A percentile compares a stretch with the other conserved stretches of the same genome.
phyloP scores from a whole-genome alignment of 1,140 invertebrate species.

The Dufourea novaeangliae region DNA sequence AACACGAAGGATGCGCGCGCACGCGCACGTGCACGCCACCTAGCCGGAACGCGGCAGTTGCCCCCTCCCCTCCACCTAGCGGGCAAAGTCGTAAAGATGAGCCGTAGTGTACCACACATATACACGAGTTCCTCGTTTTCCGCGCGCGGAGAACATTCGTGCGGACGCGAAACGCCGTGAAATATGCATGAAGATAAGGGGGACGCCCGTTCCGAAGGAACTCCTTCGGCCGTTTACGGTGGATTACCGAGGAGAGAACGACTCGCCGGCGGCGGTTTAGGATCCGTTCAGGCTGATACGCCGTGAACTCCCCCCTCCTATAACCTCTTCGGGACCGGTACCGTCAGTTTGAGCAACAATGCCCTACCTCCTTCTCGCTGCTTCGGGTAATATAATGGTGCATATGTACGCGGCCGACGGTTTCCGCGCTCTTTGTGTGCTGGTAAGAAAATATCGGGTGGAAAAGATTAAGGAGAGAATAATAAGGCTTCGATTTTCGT shows the following conservation, averaged over 20 bases:
- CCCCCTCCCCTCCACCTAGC: no score
- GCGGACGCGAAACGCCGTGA: slow-evolving; percentile 40
- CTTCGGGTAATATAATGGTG: slow-evolving; percentile 14
- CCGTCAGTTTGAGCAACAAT: slow-evolving; percentile 43
- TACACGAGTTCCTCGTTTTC: slow-evolving; percentile 33
- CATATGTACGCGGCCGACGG: background rate
- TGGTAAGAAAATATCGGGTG: no score
- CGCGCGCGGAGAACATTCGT: slow-evolving; percentile 30
- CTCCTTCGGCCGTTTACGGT: slow-evolving; percentile 52
- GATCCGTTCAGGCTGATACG: slow-evolving; percentile 44
- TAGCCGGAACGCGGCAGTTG: no score
- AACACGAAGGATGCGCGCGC: background rate
- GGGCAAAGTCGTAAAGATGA: slow-evolving; percentile 37
- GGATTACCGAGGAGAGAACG: slow-evolving; percentile 45
- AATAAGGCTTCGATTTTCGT: no score
- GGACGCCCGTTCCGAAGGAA: slow-evolving; percentile 52
- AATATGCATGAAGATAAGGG: slow-evolving; percentile 65
- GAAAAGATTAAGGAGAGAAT: no score
- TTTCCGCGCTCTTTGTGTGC: no score
- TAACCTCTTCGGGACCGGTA: slow-evolving; percentile 5
- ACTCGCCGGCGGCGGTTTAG: slow-evolving; percentile 52
- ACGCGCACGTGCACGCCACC: slow-evolving; percentile 8
- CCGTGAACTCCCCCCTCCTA: background rate
- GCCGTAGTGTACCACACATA: no score
- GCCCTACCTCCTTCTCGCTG: background rate